Percentiles rank a stretch among this genome's conserved stretches.
phyloP scores from a whole-genome alignment of 2,797 vertebrate species.

The Falco cherrug region DNA sequence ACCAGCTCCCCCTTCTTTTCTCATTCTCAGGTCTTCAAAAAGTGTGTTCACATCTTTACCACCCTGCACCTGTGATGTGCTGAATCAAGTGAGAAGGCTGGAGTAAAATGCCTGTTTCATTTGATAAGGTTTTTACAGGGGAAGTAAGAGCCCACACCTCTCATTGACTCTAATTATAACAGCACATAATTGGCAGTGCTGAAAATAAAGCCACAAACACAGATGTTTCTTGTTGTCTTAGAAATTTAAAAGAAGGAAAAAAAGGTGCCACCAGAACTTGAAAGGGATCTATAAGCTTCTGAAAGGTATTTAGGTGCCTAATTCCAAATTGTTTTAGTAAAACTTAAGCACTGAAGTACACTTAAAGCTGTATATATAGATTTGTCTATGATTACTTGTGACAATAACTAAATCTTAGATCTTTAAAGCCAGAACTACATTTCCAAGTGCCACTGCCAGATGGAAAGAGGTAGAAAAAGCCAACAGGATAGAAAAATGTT shows the following conservation, averaged over 20 bases:
- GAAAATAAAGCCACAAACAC: background rate
- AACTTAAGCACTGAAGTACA: background rate
- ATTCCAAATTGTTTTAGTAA: background rate
- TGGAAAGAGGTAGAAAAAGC: background rate
- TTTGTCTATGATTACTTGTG: background rate
- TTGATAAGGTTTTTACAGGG: background rate
- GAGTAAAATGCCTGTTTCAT: background rate
- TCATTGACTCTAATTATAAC: slow-evolving; percentile 32
- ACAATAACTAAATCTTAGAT: background rate
- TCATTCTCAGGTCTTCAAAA: background rate
- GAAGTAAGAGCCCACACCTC: slow-evolving; percentile 7
- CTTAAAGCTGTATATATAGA: background rate
- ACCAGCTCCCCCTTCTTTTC: background rate
- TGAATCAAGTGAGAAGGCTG: background rate
- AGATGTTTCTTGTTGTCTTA: slow-evolving; percentile 13
- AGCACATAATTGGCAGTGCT: background rate
- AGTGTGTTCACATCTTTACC: background rate
- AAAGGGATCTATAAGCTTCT: background rate
- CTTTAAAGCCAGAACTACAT: background rate
- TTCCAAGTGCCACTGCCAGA: background rate
- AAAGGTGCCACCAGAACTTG: background rate
- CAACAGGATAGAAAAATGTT: background rate
- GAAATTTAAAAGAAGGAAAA: background rate
- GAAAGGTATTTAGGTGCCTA: background rate
- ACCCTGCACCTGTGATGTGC: background rate